Base-by-base conservation (phyloP, 92 coral and sea anemone species). In the Actinernus sp. region DNA sequence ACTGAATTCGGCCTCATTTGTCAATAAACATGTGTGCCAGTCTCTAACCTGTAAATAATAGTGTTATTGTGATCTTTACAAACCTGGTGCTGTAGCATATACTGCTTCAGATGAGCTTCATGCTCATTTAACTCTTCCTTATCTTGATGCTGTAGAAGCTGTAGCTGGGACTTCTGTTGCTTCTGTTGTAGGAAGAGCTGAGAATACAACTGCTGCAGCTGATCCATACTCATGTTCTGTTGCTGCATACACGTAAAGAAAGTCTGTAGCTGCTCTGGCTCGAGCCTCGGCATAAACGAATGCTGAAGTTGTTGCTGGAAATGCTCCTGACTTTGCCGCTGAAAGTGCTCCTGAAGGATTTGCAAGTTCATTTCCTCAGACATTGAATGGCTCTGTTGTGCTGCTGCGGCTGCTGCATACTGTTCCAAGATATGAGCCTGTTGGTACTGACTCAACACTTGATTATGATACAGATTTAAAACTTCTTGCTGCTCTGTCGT, bases 211-310 rank as follows among this genome's bases (percentile, higher is more conserved):
- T 77, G 39, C 45, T 84, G 40, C 1, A 84, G 57, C 40, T 84
- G 81, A 59, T 84, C 79, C 9, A 54, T 47, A 26, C 71, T 78
- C 85, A 81, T 52, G 9, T 26, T 49, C 40, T 44, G 63, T 26
- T 73, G 71, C 38, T 37, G 65, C 3, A 65, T 46, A 55, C 75
- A 32, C 31, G 65, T 40, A 29, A 78, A 76, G 24, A 77, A 58
- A 5, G 82, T 31, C 65, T 85, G 79, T 13, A 71, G 67, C 34
- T 78, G 91, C 20, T 85, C 86, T 8, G 74, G 63, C 61, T 71
- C 86, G 16, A 65, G 44, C 28, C 50, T 27, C 8, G 76, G 86
- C 43, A 52, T 36, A 39, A 73, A 62, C 31, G 67, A 50, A 34
- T 34, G 66, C 49, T 59, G 45, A 45, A 52, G 28, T 26, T 64